Base-by-base conservation (phyloP, 2,113 vertebrate genomes). In the Phalacrocorax aristotelis region DNA sequence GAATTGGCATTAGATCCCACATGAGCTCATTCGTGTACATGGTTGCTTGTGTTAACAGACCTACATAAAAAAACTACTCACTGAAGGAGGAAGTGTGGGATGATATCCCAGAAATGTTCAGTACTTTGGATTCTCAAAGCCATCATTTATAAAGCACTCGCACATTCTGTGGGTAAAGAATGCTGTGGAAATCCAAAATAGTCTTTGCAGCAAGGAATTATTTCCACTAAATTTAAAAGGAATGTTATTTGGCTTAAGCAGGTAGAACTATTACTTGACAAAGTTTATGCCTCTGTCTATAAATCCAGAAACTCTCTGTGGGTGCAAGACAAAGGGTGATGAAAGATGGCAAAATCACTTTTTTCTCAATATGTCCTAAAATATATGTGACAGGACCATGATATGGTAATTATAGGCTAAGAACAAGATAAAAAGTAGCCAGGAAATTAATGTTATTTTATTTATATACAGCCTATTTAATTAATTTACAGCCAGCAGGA, bases 1-100 rank as follows among this genome's bases (percentile, higher is more conserved):
- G 32, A 75, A 26, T 1, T 79, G 55, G n/a, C 22, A 27, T 7
- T 29, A n/a, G 48, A 68, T 46, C 18, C 60, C 66, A 17, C 4
- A 1, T 2, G 17, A 69, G 16, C 1, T 0, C 26, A 11, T 34
- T 48, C 12, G 3, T 13, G 17, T 34, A 11, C 14, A 2, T 11
- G 25, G 21, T 34, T 42, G 20, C 57, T 44, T 60, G 9, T 51
- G 18, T 51, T 77, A 64, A 38, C 25, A 64, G 52, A 81, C n/a
- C n/a, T 30, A 38, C 57, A 38, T 30, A 16, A 80, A 68, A 68
- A 57, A 57, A 40, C 13, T 58, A 8, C 17, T 55, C 36, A 32
- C 22, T 29, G 62, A 69, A 72, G 30, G 15, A 81, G 42, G 20
- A 80, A n/a, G 7, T 8, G 5, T 44, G 30, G 15, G 18, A 15